Evolutionary conservation across 2,797 vertebrate genomes (phyloP), one percentile per base, ranked within the genome.

Genomic region (Poecilia gillii): DNA sequence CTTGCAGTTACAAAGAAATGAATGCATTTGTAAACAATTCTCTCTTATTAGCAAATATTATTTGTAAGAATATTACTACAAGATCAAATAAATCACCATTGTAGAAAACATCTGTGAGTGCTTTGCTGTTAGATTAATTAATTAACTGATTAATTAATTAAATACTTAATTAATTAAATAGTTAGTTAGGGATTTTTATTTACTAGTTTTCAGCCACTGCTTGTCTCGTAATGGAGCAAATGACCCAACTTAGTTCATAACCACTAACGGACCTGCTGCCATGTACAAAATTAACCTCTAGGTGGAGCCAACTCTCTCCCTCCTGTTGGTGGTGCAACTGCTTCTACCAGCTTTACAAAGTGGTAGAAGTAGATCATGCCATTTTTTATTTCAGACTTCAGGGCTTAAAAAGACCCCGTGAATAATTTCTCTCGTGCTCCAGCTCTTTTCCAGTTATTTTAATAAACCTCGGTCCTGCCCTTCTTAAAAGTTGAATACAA

Each of bases 281-380:
- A 55, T 49, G 18, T 9, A 49, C 11, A 57, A 7, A 49, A 1
- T 59, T 74, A 36, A 49, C 81, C 87, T 79, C 76, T 70, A 89
- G 90, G 80, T 88, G 90, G 88, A 6, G 79, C 74, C 23, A 80
- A 36, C 66, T 73, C 33, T 36, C 43, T 68, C 9, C 28, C 78
- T 72, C 14, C 55, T 3, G 47, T 64, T 3, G 31, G 57, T 73
- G 47, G 11, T 49, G 45, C 20, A 49, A 16, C 31, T 47, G 28
- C 45, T 51, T 33, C 16, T 59, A 12, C 20, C 36, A 68, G 36
- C 36, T 68, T 11, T 39, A 13, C 0, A 41, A n/a, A 36, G 59
- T 49, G 31, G 31, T 25, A 64, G n/a, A 71, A 47, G 33, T 3
- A 33, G 36, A 79, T 41, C 12, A 33, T 74, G 45, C 11, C 33